These are phyloP conservation scores for Ovibos moschatus DNA, from an alignment of 2,113 vertebrate genomes.

Conservation along the genomic window DNA sequence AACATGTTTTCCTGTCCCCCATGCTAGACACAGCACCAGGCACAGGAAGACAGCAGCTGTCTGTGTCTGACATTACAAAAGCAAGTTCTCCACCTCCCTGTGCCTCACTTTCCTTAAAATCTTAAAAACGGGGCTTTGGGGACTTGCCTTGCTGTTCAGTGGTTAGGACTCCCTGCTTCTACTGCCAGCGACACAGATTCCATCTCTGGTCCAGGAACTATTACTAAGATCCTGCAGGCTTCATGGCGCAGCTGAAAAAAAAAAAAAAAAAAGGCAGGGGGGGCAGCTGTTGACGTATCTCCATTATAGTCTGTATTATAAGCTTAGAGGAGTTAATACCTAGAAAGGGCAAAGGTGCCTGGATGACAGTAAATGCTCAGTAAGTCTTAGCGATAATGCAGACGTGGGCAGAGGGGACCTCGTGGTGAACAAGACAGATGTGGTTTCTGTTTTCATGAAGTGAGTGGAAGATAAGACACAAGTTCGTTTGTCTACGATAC, in stretches of 20 bases:
- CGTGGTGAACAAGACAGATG: neutral
- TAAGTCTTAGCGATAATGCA: neutral
- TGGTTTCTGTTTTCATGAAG: neutral
- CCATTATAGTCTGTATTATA: neutral
- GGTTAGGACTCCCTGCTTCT: neutral
- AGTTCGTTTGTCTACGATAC: neutral
- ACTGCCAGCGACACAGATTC: neutral
- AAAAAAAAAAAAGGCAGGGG: neutral
- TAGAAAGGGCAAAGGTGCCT: neutral
- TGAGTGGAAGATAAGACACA: slow-evolving; percentile 8
- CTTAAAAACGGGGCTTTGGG: neutral
- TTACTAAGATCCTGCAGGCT: neutral
- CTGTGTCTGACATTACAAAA: neutral
- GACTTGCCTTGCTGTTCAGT: neutral
- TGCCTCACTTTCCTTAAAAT: neutral
- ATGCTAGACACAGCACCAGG: neutral
- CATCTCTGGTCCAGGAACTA: neutral
- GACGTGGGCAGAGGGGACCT: neutral
- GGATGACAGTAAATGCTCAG: neutral
- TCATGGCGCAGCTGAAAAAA: neutral
- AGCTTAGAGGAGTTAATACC: neutral
- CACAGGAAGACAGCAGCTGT: neutral
- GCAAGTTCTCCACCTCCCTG: neutral
- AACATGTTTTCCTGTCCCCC: rapidly evolving
- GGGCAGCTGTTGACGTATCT: neutral